Base-by-base conservation (phyloP, 2,888 invertebrate species). In the Apodemia mormo region DNA sequence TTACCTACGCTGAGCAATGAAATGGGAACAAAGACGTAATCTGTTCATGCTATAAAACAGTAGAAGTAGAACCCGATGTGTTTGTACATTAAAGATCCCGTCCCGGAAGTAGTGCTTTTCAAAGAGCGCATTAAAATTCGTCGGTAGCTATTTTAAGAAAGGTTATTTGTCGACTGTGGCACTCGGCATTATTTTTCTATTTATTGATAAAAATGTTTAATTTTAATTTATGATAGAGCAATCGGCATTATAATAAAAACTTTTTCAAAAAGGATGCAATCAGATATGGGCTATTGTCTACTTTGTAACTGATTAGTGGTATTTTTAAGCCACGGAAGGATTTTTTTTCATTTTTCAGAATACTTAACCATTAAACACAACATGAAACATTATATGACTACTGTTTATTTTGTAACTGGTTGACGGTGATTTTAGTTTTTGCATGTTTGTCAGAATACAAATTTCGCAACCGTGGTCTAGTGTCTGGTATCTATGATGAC, bases 101-200 rank as follows among this genome's bases (percentile, higher is more conserved):
- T 12, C 12, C 10, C 2, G 12, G 12, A 45, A 5, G 5, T 37
- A 37, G 22, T 75, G 71, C 67, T 72, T 76, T 79, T 82, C 79
- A 81, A 82, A 77, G 80, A 65, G 79, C 80, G 75, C 10, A 80
- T 85, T 83, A 85, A 83, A 79, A 72, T 75, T 72, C 69, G 71
- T 75, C 81, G 76, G 87, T 83, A 86, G 87, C 84, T n/a, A 82
- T 79, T 83, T 77, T 81, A 87, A 84, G 79, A 86, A 84, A 80
- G 75, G 75, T 75, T 78, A 87, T 89, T 88, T 89, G 89, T 89
- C 88, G 84, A 83, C 84, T 77, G 72, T 75, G 78, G 80, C 78
- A 70, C 75, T 73, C 70, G 74, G 71, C 73, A 74, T 72, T 73
- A 67, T 67, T 4, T 68, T 43, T 66, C 65, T 65, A 73, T 71